Base-by-base conservation (phyloP, 2,797 vertebrate species). In the Lateolabrax maculatus region DNA sequence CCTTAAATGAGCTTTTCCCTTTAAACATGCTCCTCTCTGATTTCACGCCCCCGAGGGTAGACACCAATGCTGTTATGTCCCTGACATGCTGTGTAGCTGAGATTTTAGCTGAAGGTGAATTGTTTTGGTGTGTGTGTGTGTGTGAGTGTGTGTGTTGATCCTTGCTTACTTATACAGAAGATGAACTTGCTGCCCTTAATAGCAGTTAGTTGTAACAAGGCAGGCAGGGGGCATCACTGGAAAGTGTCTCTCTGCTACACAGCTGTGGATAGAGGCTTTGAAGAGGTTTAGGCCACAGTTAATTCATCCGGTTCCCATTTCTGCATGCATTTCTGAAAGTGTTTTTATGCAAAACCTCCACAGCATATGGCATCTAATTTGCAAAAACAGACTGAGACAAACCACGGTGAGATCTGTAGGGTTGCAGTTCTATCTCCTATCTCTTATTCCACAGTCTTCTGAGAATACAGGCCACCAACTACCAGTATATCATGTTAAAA, bases 51-150 rank as follows among this genome's bases (percentile, higher is more conserved):
- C 55, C 5, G 27, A 77, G 34, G 80, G 55, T 15, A 31, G 39
- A 70, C 64, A 37, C 0, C 55, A 56, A 4, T 4, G 57, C 67
- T 77, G 71, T 81, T 77, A 16, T 75, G 61, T 85, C 52, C 29
- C 66, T 58, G 72, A 80, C 65, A 78, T 8, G 53, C 69, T 49
- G 83, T 5, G 34, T 1, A 58, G 58, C 41, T 49, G 48, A 76
- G 68, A 58, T 80, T 77, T 84, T 25, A 78, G 67, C 71, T 79
- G 60, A 86, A 86, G 87, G 75, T 85, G 74, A 90, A 81, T n/a
- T 69, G 66, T 74, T 49, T 73, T 39, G 4, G 7, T 53, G 43
- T 58, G 52, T 49, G 63, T 68, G 58, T 55, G 44, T 62, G 41
- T 43, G 57, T 52, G 8, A 63, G 1, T 81, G n/a, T 60, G 15